Percentiles rank a stretch among this genome's conserved stretches.
Conservation (phyloP, 2,113 vertebrate genomes). For the Callipepla californica region DNA sequence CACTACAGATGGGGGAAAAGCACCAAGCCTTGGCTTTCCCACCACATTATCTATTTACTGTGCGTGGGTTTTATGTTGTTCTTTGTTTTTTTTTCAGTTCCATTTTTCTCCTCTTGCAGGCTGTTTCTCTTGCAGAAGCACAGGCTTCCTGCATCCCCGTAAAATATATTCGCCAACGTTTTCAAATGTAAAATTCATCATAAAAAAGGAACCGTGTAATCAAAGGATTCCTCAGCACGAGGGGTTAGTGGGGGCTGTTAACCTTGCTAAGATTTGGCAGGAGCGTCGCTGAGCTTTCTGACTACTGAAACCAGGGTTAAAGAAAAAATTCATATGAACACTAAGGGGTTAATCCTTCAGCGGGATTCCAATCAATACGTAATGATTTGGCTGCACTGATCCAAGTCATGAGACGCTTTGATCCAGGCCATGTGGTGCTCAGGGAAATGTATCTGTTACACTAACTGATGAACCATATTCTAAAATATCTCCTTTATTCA, state of each 20-base stretch:
- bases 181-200: slow-evolving; percentile 28
- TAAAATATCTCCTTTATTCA: slow-evolving; percentile 80
- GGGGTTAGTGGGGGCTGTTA: slow-evolving; percentile 9
- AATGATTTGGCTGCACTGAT: slow-evolving; percentile 86
- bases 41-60: slow-evolving; percentile 31
- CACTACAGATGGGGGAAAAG: neutral
- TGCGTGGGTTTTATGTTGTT: neutral
- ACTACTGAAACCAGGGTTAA: slow-evolving; percentile 7
- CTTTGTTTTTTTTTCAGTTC: too few relatives aligned
- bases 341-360: slow-evolving; percentile 75
- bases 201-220: neutral
- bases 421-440: slow-evolving; percentile 80
- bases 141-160: neutral
- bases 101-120: neutral
- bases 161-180: neutral
- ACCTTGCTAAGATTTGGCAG: neutral
- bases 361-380: slow-evolving; percentile 83
- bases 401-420: slow-evolving; percentile 84
- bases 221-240: slow-evolving; percentile 9
- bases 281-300: neutral
- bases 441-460: slow-evolving; percentile 77
- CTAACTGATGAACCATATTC: slow-evolving; percentile 79
- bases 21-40: neutral
- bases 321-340: neutral
- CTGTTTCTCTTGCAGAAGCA: neutral